These are phyloP conservation scores for Erpobdella octoculata DNA, from an alignment of 2,888 invertebrate genomes.

Conservation along the genomic window DNA sequence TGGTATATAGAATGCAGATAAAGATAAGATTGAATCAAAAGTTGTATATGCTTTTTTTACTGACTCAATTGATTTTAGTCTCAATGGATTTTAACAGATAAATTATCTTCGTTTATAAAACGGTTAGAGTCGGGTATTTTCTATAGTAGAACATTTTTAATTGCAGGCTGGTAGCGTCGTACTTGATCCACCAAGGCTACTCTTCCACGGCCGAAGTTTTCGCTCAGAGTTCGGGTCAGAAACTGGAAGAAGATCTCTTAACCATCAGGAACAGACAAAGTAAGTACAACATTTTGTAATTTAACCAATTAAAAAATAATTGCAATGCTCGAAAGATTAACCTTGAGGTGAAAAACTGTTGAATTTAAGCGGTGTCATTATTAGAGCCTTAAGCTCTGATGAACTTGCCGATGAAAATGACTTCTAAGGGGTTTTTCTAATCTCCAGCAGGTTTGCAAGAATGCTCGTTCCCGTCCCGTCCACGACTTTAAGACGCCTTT, in stretches of 20 bases:
- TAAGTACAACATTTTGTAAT: slow-evolving; percentile 49
- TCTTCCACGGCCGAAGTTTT: slow-evolving; percentile 90
- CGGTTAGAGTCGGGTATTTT: too few relatives aligned
- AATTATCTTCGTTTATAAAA: too few relatives aligned
- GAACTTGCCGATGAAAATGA: neutral
- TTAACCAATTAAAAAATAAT: neutral
- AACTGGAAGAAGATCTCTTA: slow-evolving; percentile 80
- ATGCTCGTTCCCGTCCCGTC: neutral
- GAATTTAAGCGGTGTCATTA: too few relatives aligned
- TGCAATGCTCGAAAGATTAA: too few relatives aligned
- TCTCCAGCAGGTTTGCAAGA: neutral
- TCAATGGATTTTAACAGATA: too few relatives aligned
- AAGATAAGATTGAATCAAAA: too few relatives aligned
- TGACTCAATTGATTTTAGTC: too few relatives aligned
- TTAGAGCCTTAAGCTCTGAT: too few relatives aligned
- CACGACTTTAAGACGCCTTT: neutral
- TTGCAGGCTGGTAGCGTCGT: slow-evolving; percentile 86
- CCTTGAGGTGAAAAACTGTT: too few relatives aligned
- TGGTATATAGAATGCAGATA: too few relatives aligned
- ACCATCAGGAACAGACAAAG: slow-evolving; percentile 94
- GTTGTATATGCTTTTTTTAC: too few relatives aligned
- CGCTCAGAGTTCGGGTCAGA: slow-evolving; percentile 77
- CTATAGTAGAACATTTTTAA: too few relatives aligned
- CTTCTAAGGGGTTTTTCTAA: neutral
- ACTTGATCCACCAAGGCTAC: slow-evolving; percentile 95